Evolutionary conservation across 2,113 vertebrate genomes (phyloP), one percentile per base, ranked within the genome.

Genomic region (Microcebus lehilahytsara): DNA sequence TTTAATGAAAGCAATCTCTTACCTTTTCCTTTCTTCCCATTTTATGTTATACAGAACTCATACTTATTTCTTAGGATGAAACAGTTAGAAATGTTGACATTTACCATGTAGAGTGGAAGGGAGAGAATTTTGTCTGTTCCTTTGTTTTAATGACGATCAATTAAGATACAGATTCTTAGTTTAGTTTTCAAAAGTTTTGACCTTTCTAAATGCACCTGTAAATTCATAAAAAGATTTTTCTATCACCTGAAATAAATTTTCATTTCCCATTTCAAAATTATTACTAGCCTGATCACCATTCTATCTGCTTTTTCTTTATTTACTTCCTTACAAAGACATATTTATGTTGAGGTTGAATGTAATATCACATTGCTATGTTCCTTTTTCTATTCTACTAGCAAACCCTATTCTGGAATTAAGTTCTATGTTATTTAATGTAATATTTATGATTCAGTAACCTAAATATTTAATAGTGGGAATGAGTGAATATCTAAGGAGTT

Each of bases 61-160:
- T 86, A 56, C n/a, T 93, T 97, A 40, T 60, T 93, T 92, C 37
- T 75, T 89, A 93, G 27, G 23, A 60, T 96, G 72, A 92, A 97
- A 75, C 79, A 87, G 62, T 85, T 67, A 69, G 58, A 75, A 96
- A 80, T 90, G 6, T 51, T 95, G 42, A 74, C 6, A 77, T 69
- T 93, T 93, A 53, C 58, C 23, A 53, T 5, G 66, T 32, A 37
- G 32, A 56, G 32, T 67, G 25, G 53, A 17, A 34, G 22, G 27
- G 23, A 62, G 23, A 85, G 9, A 66, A 89, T 60, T 83, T 81
- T 90, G 60, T 77, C 23, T 94, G 46, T 12, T 93, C 19, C 56
- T 74, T 96, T 42, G 78, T 86, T 17, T 56, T 71, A 53, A 17
- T 91, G 71, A 60, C 34, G 12, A 19, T 60, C 42, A 92, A 4